These are phyloP conservation scores for Thamnophis elegans DNA, from an alignment of 2,797 vertebrate genomes.

Conservation along the genomic window DNA sequence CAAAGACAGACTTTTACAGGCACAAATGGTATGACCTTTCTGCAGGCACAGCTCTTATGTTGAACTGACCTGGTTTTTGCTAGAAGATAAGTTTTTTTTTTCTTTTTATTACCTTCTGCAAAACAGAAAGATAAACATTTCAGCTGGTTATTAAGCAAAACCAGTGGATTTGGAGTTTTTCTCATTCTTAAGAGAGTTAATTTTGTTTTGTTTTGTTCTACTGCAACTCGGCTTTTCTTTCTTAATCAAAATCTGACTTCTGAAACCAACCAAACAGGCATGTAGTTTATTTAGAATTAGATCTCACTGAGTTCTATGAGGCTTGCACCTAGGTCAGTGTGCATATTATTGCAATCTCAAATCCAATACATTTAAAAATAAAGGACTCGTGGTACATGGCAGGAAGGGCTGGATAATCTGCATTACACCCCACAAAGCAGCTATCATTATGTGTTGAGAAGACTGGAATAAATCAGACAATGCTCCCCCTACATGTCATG, in stretches of 20 bases:
- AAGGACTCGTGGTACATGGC: background rate
- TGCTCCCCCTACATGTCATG: background rate
- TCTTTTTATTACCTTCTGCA: constrained; percentile 12
- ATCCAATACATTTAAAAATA: background rate
- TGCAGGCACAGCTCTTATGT: background rate
- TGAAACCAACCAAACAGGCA: background rate
- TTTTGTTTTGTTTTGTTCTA: background rate
- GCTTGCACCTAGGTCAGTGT: background rate
- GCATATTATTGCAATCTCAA: background rate
- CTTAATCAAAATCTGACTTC: background rate
- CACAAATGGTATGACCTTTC: background rate
- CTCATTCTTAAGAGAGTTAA: background rate
- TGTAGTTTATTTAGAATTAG: background rate
- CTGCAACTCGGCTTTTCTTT: background rate
- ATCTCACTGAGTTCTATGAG: background rate
- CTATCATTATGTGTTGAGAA: background rate
- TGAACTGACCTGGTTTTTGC: constrained; percentile 14
- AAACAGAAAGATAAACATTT: constrained; percentile 16
- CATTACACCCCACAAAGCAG: background rate
- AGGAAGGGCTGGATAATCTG: background rate
- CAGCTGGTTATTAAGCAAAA: constrained; percentile 14
- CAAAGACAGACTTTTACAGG: background rate
- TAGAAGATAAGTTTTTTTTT: constrained; percentile 10
- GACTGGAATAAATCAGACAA: background rate
- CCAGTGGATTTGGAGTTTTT: background rate